Conservation (phyloP, 2,888 invertebrate species). For the Tetragonisca angustula region DNA sequence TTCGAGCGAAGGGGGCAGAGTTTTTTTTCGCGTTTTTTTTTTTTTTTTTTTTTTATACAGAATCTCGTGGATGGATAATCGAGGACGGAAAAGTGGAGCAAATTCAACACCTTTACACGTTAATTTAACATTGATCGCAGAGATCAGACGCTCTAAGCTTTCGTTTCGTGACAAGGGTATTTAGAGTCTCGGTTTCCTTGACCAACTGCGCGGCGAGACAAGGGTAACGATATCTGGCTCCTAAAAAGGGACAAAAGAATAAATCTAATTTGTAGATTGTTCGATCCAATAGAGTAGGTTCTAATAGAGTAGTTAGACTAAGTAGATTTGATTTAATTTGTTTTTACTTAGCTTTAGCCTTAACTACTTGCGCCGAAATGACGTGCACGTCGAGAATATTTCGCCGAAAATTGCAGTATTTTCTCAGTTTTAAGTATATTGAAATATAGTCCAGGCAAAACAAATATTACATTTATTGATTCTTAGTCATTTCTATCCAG, state of each 20-base stretch:
- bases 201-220: constrained; percentile 80
- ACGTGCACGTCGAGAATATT: no score
- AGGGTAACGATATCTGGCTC: constrained; percentile 80
- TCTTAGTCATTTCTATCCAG: no score
- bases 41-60: neutral
- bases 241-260: constrained; percentile 75
- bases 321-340: constrained; percentile 4
- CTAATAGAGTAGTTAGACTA: no score
- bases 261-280: constrained; percentile 38
- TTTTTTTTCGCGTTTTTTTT: no score
- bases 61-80: constrained; percentile 17
- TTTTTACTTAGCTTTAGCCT: constrained; percentile 23
- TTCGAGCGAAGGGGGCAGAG: constrained; percentile 15
- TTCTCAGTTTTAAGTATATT: no score
- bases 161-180: constrained; percentile 17
- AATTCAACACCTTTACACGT: constrained; percentile 17
- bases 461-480: no score
- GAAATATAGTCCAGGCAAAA: no score
- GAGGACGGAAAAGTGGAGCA: neutral
- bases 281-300: no score
- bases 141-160: neutral
- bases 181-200: constrained; percentile 79
- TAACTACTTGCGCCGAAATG: neutral
- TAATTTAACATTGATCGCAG: constrained; percentile 36
- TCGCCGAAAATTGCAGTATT: no score